These are phyloP conservation scores for Bombylius major DNA, from an alignment of 2,888 invertebrate genomes.

Conservation along the genomic window DNA sequence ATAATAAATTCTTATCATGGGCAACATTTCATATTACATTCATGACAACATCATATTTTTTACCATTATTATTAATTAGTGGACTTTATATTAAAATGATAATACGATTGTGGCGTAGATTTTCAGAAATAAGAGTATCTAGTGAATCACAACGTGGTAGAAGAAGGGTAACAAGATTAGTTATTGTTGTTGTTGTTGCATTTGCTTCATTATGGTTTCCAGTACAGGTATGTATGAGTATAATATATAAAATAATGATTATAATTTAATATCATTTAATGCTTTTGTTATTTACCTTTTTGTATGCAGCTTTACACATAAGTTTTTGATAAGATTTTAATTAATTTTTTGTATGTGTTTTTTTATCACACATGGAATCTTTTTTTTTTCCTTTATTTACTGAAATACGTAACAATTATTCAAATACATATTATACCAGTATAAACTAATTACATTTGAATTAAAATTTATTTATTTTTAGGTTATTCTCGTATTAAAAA, in stretches of 20 bases:
- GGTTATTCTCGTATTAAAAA: constrained; percentile 50
- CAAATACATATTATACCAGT: no score
- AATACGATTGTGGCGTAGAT: constrained; percentile 69
- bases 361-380: no score
- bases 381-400: no score
- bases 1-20: constrained; percentile 38
- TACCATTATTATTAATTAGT: constrained; percentile 76
- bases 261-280: neutral
- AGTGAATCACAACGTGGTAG: constrained; percentile 65
- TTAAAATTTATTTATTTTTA: constrained; percentile 37
- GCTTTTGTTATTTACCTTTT: neutral
- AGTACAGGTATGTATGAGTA: constrained; percentile 54
- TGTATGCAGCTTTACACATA: neutral
- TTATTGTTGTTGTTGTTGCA: constrained; percentile 79
- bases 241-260: neutral
- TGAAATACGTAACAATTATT: no score
- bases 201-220: constrained; percentile 95
- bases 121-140: constrained; percentile 62
- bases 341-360: no score
- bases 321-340: no score
- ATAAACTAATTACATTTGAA: no score
- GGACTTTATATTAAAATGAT: constrained; percentile 83
- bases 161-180: constrained; percentile 79
- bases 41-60: constrained; percentile 72
- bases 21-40: constrained; percentile 54